Evolutionary conservation across 2,888 invertebrate genomes (phyloP), one percentile per base, ranked within the genome.

Genomic region (Hypselothyrea guttata): DNA sequence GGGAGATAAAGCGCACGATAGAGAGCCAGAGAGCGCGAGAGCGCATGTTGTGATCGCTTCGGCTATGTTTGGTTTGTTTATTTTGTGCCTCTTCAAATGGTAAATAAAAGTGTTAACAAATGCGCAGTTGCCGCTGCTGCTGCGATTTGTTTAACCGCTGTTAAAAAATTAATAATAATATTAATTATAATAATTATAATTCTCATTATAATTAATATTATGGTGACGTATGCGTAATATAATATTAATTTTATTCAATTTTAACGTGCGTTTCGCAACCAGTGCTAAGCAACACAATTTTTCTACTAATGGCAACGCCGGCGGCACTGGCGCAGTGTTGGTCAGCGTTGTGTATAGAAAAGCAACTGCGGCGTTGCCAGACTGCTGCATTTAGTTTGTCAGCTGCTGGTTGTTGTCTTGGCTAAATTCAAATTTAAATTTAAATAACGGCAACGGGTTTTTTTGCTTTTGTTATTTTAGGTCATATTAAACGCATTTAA

Each of bases 261-360:
- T n/a, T n/a, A n/a, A n/a, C n/a, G n/a, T n/a, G n/a, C n/a, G n/a
- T n/a, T n/a, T n/a, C n/a, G n/a, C n/a, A n/a, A n/a, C n/a, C n/a
- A n/a, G n/a, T n/a, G n/a, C n/a, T n/a, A n/a, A n/a, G n/a, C n/a
- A n/a, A n/a, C n/a, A n/a, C n/a, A n/a, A n/a, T n/a, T n/a, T n/a
- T n/a, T n/a, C n/a, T n/a, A n/a, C n/a, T n/a, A 22, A 46, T 61
- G 59, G 59, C 59, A 59, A 33, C 59, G 33, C 61, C 12, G n/a
- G 1, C 22, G 22, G 22, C 22, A 22, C 52, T 53, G 22, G 0
- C 0, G 11, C 5, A 44, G 47, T 47, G 40, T 28, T 60, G 60
- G 1, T 27, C 7, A 48, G 7, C 7, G 7, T 16, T 7, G 0
- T 7, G 7, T 0, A 3, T 5, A 1, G 33, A 1, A 18, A 0